Evolutionary conservation across 2,888 invertebrate genomes (phyloP), one percentile per base, ranked within the genome.

Genomic region (Euplagia quadripunctaria): DNA sequence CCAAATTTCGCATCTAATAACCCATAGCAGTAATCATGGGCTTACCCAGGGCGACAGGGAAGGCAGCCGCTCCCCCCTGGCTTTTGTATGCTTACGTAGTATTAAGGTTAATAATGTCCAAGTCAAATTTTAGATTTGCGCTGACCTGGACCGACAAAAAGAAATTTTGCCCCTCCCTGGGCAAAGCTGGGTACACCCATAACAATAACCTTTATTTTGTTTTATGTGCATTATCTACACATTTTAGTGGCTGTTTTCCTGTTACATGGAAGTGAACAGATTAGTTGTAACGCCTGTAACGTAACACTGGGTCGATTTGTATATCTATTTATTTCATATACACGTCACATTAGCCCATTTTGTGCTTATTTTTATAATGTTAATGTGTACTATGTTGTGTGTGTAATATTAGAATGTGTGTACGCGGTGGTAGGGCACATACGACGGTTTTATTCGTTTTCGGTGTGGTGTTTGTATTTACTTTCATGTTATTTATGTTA

Each of bases 161-260:
- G 1, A 31, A 31, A 31, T 31, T 31, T 31, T 31, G 1, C 31
- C 31, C 31, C 31, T 31, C 31, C 31, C 31, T 46, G 43, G 6
- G 9, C 43, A 46, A 46, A 1, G 43, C 43, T 46, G 8, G 43
- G 8, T 9, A 46, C 9, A 4, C 43, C 43, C 43, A 46, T 46
- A 4, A 4, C 43, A 6, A 75, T 65, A 74, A 79, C 73, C 72
- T 52, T 78, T 73, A 83, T 70, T 81, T 65, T 80, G 64, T 77
- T 80, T 66, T 74, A 75, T 77, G 71, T 78, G 67, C 66, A 78
- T 83, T 77, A 75, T 79, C 75, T 74, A 77, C 71, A 70, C 78
- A 77, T 73, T 77, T 73, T 73, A 78, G 73, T 75, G 65, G 73
- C 78, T 84, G 82, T 76, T 78, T 77, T 81, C 79, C 79, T 80